Conservation (phyloP, 1,140 invertebrate genomes). For the Bombus confusus region DNA sequence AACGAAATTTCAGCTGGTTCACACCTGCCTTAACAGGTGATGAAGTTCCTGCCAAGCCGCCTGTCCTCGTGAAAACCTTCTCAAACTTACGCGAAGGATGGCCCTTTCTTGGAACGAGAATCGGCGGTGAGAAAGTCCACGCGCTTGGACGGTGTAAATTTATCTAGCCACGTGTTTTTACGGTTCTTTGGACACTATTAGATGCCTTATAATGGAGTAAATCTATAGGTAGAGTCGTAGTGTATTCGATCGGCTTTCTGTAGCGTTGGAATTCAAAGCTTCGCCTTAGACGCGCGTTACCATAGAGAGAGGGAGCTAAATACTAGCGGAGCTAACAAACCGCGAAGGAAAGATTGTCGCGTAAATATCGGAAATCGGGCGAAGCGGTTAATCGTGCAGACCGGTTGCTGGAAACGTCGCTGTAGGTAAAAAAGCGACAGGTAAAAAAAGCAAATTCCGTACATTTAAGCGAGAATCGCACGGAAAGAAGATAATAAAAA, state of each 20-base stretch:
- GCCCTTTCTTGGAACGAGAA: background rate
- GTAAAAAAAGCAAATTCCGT: background rate
- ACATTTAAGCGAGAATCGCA: slow-evolving; percentile 19
- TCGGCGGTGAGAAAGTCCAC: background rate
- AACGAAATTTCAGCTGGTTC: background rate
- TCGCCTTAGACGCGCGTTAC: background rate
- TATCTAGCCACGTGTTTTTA: background rate
- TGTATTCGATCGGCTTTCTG: background rate
- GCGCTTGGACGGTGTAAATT: background rate
- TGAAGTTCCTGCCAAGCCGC: slow-evolving; percentile 1
- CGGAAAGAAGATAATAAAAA: slow-evolving; percentile 27
- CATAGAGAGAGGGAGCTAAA: background rate
- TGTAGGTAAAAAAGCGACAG: slow-evolving; percentile 29
- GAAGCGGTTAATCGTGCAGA: slow-evolving; percentile 2
- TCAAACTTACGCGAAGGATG: background rate
- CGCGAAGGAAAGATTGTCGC: background rate
- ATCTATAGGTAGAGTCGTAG: background rate
- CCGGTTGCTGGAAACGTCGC: background rate
- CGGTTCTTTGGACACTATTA: background rate
- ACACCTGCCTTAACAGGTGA: slow-evolving; percentile 50
- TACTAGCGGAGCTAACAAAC: background rate
- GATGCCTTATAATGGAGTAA: background rate
- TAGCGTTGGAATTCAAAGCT: background rate
- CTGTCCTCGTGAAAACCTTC: slow-evolving; percentile 8
- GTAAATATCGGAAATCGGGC: background rate